Evolutionary conservation across 1,140 invertebrate species (phyloP).

Genomic region (Ruditapes philippinarum): DNA sequence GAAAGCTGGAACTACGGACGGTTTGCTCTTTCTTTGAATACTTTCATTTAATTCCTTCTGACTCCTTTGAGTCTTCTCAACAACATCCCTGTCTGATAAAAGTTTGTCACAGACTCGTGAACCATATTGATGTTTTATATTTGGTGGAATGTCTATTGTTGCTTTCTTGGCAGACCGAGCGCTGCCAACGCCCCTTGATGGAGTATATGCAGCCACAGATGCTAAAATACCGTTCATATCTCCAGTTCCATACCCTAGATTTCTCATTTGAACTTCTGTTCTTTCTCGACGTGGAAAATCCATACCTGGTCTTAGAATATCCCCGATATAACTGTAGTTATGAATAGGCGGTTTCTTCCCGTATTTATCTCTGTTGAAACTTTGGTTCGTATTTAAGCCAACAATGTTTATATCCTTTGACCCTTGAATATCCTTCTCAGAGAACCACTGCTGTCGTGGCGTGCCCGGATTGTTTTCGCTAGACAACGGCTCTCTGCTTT

Average conservation of each 20-base stretch:
- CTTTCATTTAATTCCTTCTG: conserved; percentile 45
- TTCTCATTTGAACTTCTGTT: conserved; percentile 64
- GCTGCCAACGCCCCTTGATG: neutral
- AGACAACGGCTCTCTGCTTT: neutral
- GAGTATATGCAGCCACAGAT: neutral
- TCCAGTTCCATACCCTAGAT: conserved; percentile 52
- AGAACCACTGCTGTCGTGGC: conserved; percentile 58
- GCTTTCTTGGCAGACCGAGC: neutral
- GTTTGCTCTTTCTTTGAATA: conserved; percentile 35
- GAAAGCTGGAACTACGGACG: conserved; percentile 45
- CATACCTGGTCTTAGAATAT: conserved; percentile 73
- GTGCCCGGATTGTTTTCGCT: neutral
- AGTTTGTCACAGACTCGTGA: conserved; percentile 73
- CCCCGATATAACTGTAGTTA: conserved; percentile 77
- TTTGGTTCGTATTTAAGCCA: conserved; percentile 69
- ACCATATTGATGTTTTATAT: conserved; percentile 77
- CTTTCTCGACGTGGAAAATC: conserved; percentile 71
- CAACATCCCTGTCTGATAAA: conserved; percentile 72
- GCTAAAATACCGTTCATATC: conserved; percentile 39
- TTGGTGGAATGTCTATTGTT: conserved; percentile 70
- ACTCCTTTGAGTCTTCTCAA: conserved; percentile 64
- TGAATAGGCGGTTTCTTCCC: conserved; percentile 70
- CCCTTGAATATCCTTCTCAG: conserved; percentile 70
- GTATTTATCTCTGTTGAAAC: conserved; percentile 78
- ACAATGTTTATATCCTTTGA: conserved; percentile 76